These are phyloP conservation scores for Hormaphis cornu DNA, from an alignment of 1,140 invertebrate genomes.

Conservation along the genomic window DNA sequence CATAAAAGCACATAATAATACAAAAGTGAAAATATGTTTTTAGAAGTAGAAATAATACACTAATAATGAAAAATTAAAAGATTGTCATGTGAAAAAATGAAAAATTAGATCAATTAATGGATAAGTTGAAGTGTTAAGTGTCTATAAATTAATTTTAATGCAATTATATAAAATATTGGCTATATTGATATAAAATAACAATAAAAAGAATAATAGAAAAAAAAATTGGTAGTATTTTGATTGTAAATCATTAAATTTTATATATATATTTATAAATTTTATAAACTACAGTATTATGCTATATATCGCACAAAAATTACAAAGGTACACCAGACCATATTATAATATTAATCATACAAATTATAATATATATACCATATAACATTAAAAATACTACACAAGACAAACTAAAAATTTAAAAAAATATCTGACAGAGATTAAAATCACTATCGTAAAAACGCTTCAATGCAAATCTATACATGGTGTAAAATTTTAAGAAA, in stretches of 20 bases:
- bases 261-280: not conserved
- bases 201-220: not conserved
- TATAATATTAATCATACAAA: not conserved
- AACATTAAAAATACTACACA: no score
- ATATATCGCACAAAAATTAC: not conserved
- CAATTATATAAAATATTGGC: not conserved
- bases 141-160: not conserved
- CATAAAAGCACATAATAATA: not conserved
- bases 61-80: not conserved
- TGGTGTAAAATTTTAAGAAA: no score
- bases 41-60: not conserved
- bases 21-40: not conserved
- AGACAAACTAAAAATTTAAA: no score
- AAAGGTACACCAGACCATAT: not conserved
- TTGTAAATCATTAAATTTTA: conserved; percentile 1
- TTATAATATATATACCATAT: no score
- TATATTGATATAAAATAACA: not conserved
- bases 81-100: not conserved
- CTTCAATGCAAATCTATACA: no score
- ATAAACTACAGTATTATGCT: not conserved
- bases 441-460: no score
- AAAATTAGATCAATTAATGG: not conserved
- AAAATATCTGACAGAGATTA: no score
- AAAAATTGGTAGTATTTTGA: not conserved
- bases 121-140: not conserved